Evolutionary conservation across 2,113 vertebrate species (phyloP).

Genomic region (Barbus barbus): DNA sequence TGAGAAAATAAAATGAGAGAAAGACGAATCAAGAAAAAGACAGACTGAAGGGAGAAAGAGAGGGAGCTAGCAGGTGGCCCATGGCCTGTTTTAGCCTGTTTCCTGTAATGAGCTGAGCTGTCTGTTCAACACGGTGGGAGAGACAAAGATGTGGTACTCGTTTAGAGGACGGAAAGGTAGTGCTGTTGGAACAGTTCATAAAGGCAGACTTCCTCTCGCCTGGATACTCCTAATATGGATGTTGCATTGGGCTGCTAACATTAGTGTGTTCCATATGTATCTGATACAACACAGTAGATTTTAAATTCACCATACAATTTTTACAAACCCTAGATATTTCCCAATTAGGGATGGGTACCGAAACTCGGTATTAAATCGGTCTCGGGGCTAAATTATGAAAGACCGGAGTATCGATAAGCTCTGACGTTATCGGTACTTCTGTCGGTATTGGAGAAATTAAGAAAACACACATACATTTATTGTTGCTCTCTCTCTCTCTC

Average conservation of each 20-base stretch:
- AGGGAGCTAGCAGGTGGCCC: slow-evolving; percentile 24
- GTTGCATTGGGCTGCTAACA: background rate
- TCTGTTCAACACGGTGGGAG: slow-evolving; percentile 18
- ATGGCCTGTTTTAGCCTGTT: slow-evolving; percentile 29
- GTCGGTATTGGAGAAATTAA: no score
- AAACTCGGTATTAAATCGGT: no score
- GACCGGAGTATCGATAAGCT: no score
- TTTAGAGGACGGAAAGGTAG: slow-evolving; percentile 11
- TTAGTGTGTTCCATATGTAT: background rate
- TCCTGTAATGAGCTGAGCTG: slow-evolving; percentile 35
- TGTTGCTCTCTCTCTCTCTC: no score
- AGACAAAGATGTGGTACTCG: background rate
- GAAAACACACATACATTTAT: no score
- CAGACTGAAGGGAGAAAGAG: background rate
- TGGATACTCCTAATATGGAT: background rate
- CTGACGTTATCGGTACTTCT: no score
- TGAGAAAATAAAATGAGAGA: slow-evolving; percentile 25
- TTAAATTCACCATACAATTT: background rate
- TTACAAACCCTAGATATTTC: no score
- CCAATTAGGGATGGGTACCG: no score
- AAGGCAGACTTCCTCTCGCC: background rate
- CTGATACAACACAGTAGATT: background rate
- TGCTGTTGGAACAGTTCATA: background rate
- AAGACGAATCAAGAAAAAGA: slow-evolving; percentile 9
- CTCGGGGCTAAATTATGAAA: no score